A percentile compares a stretch with the other conserved stretches of the same genome.
Conservation (phyloP, 1,140 invertebrate species). For the Drosophila kurseongensis region DNA sequence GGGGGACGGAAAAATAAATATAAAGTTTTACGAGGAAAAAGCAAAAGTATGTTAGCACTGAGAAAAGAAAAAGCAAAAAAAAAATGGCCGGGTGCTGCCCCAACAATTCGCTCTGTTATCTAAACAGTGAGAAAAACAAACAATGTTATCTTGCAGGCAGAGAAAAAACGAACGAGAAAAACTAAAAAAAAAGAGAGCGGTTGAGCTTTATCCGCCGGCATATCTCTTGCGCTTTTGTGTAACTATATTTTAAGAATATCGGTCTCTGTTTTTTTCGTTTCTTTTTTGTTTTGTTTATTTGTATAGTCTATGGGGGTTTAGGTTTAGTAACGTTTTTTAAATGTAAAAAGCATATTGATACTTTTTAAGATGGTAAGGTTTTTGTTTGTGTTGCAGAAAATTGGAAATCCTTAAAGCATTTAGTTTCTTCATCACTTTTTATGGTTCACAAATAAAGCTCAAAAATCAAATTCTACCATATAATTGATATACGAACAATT, state of each 20-base stretch:
- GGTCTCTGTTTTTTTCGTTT: slow-evolving; percentile 4
- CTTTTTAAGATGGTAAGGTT: too few species aligned
- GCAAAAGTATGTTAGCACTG: slow-evolving; percentile 10
- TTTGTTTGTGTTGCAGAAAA: too few species aligned
- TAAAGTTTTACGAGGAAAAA: slow-evolving; percentile 24
- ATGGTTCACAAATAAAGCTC: too few species aligned
- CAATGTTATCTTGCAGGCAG: slow-evolving; percentile 38
- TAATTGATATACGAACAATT: too few species aligned
- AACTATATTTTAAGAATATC: slow-evolving; percentile 30
- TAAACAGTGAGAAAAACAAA: slow-evolving; percentile 37
- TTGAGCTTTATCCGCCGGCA: slow-evolving; percentile 18
- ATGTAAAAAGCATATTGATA: too few species aligned
- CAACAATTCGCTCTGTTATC: slow-evolving; percentile 22
- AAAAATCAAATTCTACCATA: too few species aligned
- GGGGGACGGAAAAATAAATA: slow-evolving; percentile 15
- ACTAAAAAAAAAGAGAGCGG: slow-evolving; percentile 9
- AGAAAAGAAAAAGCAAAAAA: not conserved
- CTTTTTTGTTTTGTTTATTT: slow-evolving; percentile 8
- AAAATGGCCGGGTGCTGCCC: slow-evolving; percentile 12
- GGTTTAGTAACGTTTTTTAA: too few species aligned
- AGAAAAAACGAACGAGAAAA: not conserved
- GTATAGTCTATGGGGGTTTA: not conserved
- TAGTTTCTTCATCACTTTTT: too few species aligned
- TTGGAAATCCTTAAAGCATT: not conserved
- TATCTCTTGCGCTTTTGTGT: slow-evolving; percentile 15